These are phyloP conservation scores for Gadus chalcogrammus DNA, from an alignment of 2,113 vertebrate genomes.

Conservation along the genomic window DNA sequence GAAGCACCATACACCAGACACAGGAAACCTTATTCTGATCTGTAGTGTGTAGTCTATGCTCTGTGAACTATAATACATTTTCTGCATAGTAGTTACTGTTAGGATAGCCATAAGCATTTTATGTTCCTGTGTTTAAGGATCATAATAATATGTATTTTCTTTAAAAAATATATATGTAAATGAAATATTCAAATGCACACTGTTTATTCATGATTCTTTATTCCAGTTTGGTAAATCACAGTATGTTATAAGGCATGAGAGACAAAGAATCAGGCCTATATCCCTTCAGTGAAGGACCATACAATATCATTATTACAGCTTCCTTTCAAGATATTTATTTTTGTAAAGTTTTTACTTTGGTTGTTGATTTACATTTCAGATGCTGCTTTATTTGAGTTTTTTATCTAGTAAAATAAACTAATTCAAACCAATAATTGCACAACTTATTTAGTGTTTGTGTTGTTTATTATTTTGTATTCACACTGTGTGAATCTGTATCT, in stretches of 20 bases:
- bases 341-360: conserved; percentile 75
- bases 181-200: conserved; percentile 37
- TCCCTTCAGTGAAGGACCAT: conserved; percentile 77
- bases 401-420: conserved; percentile 65
- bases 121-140: conserved; percentile 41
- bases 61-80: conserved; percentile 17
- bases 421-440: conserved; percentile 39
- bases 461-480: neutral
- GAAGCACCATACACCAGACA: conserved; percentile 11
- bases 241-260: conserved; percentile 50
- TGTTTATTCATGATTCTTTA: conserved; percentile 58
- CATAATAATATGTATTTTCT: conserved; percentile 32
- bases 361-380: conserved; percentile 61
- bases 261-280: conserved; percentile 57
- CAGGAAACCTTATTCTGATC: conserved; percentile 30
- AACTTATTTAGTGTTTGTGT: neutral
- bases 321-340: conserved; percentile 81
- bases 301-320: conserved; percentile 65
- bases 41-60: conserved; percentile 6
- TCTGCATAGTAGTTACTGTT: conserved; percentile 25
- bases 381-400: conserved; percentile 70
- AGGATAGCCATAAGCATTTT: conserved; percentile 38
- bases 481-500: neutral
- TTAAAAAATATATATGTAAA: conserved; percentile 42
- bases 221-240: conserved; percentile 62